Evolutionary conservation across 2,113 vertebrate genomes (phyloP), one percentile per base, ranked within the genome.

Genomic region (Thalassoma bifasciatum): DNA sequence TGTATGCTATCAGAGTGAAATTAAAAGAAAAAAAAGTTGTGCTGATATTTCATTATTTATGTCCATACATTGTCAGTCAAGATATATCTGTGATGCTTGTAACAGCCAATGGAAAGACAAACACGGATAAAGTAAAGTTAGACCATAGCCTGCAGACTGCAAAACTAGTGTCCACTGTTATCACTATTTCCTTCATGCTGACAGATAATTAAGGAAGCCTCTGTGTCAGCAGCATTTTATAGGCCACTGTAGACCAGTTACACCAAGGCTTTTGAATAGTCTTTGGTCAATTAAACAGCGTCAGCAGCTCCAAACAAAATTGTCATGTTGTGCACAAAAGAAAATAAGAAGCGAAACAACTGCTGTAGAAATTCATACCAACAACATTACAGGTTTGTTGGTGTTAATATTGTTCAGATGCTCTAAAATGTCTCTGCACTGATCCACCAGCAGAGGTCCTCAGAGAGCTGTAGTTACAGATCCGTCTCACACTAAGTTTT

Each of bases 401-500:
- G 1, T 14, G 12, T 61, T 34, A 0, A 17, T 22, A 10, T 2
- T 3, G 19, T 17, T 9, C 11, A 23, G 21, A 53, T 9, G 2
- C 2, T 36, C 53, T 37, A 56, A 61, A 1, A 22, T 49, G 26
- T 17, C 74, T 76, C 60, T 38, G n/a, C 73, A 47, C 24, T 30
- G 3, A 38, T 13, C 3, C 12, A 2, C 80, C 88, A 84, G 80
- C 82, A 92, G 90, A 70, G 81, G 86, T 54, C 73, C 24, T 37
- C 30, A 83, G 53, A 84, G 82, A 83, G 80, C 80, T 76, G 10
- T 5, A 50, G 13, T 22, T 63, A 19, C 9, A 16, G 51, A 3
- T 2, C 10, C 40, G 8, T 26, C 19, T 24, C n/a, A 30, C 24
- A 52, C 10, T 5, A 38, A n/a, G 19, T 38, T 46, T 19, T 23